Evolutionary conservation across 37 sponge, comb jelly and placozoan genomes (phyloP), one percentile per base, ranked within the genome.

Genomic region (Bolinopsis microptera): DNA sequence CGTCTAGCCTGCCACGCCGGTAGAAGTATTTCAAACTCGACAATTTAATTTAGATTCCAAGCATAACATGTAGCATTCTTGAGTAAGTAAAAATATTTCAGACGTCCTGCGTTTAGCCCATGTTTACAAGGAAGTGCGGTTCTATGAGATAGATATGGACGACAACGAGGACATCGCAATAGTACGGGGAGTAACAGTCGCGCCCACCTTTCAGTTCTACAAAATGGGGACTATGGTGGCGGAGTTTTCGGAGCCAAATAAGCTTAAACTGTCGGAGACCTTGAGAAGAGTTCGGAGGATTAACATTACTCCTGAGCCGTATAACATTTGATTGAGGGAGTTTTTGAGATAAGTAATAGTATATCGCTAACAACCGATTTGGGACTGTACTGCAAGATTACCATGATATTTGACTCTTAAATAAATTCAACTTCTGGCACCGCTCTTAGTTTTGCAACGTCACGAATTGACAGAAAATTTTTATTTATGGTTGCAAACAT

Each of bases 191-290:
- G 31, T 72, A 5, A n/a, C 75, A 28, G 75, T 72, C 5, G 75
- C 75, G 13, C 75, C 75, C n/a, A 72, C 75, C 5, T 72, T 72
- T n/a, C 75, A 72, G 75, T 72, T 72, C 75, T 72, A 72, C 31
- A n/a, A 28, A n/a, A 72, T 30, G 31, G 75, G 75, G 22, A 28
- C 13, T n/a, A n/a, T 72, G 31, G 75, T 72, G 31, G 27, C 75
- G 31, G 75, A 72, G 75, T 28, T 72, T 3, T 30, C 75, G n/a
- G 75, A 72, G 31, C 75, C 75, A n/a, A 72, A 72, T 21, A n/a
- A 28, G 75, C 5, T 72, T 2, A 72, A 72, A 28, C 75, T 72
- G n/a, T 23, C 75, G 5, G 75, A 72, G 27, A 72, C 31, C 75
- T n/a, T 72, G 75, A n/a, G 75, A 28, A 72, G 31, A 21, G 75